These are phyloP conservation scores for Steinernema feltiae DNA, from an alignment of 1,140 invertebrate species.

Conservation along the genomic window DNA sequence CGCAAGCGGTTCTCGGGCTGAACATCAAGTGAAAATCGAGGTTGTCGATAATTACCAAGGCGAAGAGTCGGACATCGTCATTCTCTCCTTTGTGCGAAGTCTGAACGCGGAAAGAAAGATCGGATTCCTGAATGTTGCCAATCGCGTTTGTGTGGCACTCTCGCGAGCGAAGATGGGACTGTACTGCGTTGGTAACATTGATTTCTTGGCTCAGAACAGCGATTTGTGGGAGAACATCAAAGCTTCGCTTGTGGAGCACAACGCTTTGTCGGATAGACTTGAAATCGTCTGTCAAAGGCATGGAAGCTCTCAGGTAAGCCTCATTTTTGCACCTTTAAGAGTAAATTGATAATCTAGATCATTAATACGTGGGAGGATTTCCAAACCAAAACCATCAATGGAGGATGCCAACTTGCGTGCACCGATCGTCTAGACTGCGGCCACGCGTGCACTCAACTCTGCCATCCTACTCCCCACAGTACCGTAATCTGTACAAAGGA, in stretches of 20 bases:
- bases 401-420: conserved; percentile 23
- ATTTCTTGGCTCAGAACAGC: conserved; percentile 60
- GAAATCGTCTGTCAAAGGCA: neutral
- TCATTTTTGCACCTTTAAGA: no score
- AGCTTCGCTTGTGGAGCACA: conserved; percentile 42
- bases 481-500: conserved; percentile 11
- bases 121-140: conserved; percentile 71
- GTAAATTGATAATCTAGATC: no score
- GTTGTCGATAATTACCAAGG: conserved; percentile 78
- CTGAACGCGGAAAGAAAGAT: conserved; percentile 66
- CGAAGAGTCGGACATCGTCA: conserved; percentile 75
- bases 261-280: neutral
- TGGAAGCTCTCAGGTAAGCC: neutral
- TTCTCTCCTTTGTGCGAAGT: conserved; percentile 75
- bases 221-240: conserved; percentile 60
- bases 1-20: conserved; percentile 27
- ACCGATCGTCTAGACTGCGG: conserved; percentile 27
- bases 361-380: no score
- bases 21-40: conserved; percentile 61
- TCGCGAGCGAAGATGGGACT: conserved; percentile 73
- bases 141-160: conserved; percentile 76
- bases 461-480: conserved; percentile 20
- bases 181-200: conserved; percentile 69
- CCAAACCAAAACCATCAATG: no score
- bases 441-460: conserved; percentile 23